phyloP scores from a whole-genome alignment of 2,797 vertebrate species.

The Hylomyscus alleni region DNA sequence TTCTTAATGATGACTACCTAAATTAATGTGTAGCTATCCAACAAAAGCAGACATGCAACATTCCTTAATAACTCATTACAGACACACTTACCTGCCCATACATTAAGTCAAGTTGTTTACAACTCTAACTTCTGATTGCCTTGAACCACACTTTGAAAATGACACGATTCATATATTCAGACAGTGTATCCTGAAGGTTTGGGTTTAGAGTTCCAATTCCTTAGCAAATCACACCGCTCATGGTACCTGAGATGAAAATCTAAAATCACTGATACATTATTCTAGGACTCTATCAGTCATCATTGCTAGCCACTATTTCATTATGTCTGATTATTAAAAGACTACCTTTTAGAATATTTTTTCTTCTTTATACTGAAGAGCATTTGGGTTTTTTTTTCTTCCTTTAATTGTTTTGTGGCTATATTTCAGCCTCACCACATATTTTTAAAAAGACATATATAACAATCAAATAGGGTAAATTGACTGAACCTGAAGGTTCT shows the following conservation, averaged over 20 bases:
- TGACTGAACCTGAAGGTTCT: neutral
- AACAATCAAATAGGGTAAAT: neutral
- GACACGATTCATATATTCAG: neutral
- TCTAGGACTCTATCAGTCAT: neutral
- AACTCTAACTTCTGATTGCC: neutral
- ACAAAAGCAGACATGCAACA: neutral
- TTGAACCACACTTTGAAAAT: neutral
- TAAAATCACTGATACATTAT: neutral
- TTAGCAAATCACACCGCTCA: neutral
- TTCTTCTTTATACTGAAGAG: neutral
- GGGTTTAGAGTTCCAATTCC: neutral
- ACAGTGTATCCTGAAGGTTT: neutral
- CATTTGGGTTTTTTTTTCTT: neutral
- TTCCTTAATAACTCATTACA: neutral
- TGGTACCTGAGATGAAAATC: neutral
- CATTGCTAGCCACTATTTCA: neutral
- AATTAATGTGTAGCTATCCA: neutral
- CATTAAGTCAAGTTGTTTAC: neutral
- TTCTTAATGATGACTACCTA: neutral
- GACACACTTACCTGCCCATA: neutral
- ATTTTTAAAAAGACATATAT: neutral
- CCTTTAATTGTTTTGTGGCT: neutral
- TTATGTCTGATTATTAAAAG: neutral
- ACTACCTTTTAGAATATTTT: neutral
- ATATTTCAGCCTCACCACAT: neutral